Percentiles rank a stretch among this genome's conserved stretches.
These are phyloP conservation scores for Patiria miniata DNA, from an alignment of 35 echinoderm and acorn worm species.

Conservation along the genomic window DNA sequence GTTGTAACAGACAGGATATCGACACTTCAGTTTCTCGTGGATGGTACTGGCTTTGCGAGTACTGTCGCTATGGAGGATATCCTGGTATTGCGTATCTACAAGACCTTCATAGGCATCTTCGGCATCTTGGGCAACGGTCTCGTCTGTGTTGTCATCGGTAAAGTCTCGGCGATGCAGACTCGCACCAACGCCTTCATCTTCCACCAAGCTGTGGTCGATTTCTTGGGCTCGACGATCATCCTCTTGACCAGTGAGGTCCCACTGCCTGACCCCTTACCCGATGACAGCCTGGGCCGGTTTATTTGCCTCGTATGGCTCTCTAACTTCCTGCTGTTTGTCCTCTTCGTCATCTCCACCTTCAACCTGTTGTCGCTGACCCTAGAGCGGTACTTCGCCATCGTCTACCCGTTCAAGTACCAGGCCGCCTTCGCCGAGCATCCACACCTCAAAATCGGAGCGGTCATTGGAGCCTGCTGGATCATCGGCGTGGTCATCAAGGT, in stretches of 20 bases:
- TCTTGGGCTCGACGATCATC: not conserved
- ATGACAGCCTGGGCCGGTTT: not conserved
- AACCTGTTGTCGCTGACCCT: slow-evolving; percentile 49
- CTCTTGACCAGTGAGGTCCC: not conserved
- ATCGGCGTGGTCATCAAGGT: slow-evolving; percentile 9
- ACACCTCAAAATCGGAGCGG: not conserved
- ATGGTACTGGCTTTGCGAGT: too few species aligned
- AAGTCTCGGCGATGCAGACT: not conserved
- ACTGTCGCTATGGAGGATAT: not conserved
- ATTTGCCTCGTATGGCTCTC: slow-evolving; percentile 49
- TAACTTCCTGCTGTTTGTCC: slow-evolving; percentile 39
- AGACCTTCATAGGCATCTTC: slow-evolving; percentile 24
- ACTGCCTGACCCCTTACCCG: not conserved
- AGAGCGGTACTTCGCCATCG: slow-evolving; percentile 70
- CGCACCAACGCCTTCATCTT: slow-evolving; percentile 23
- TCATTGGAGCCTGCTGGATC: not conserved
- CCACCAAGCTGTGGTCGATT: slow-evolving; percentile 14
- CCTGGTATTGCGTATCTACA: not conserved
- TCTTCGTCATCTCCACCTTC: slow-evolving; percentile 41
- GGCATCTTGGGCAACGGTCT: slow-evolving; percentile 23
- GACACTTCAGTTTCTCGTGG: too few species aligned
- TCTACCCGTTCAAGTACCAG: slow-evolving; percentile 44
- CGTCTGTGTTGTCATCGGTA: slow-evolving; percentile 2
- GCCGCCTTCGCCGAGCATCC: not conserved
- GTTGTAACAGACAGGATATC: too few species aligned